These are phyloP conservation scores for Sebastolobus altivelis DNA, from an alignment of 2,797 vertebrate genomes.

Conservation along the genomic window DNA sequence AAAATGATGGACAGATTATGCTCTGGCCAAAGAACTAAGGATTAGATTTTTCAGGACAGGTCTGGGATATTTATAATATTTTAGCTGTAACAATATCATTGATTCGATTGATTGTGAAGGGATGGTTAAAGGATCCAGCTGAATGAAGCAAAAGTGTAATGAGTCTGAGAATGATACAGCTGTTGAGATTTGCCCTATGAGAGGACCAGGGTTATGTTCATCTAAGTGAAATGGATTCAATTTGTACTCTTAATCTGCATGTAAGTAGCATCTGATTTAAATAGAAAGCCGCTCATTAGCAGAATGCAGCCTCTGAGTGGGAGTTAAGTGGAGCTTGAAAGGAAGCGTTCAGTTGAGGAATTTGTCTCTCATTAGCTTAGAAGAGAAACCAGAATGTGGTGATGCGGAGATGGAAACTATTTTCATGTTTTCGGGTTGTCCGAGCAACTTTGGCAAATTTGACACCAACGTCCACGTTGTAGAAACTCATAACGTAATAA, in stretches of 20 bases:
- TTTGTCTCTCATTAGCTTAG: background rate
- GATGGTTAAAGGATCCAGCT: background rate
- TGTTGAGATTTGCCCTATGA: constrained; percentile 1
- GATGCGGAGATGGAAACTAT: background rate
- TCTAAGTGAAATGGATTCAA: constrained; percentile 41
- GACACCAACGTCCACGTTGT: background rate
- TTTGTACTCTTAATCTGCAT: constrained; percentile 25
- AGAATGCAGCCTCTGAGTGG: background rate
- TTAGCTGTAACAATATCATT: background rate
- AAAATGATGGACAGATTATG: background rate
- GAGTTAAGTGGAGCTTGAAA: background rate
- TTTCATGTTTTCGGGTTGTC: background rate
- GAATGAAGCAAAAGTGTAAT: background rate
- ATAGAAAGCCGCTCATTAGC: constrained; percentile 20
- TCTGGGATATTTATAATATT: background rate
- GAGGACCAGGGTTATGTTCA: constrained; percentile 15
- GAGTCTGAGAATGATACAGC: background rate
- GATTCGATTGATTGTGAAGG: background rate
- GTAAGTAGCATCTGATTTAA: constrained; percentile 43
- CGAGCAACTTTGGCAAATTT: background rate
- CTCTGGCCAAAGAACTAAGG: background rate
- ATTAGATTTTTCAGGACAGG: background rate
- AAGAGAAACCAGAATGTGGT: background rate
- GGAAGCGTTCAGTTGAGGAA: background rate
- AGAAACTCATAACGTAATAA: too few species aligned